These are phyloP conservation scores for Antennarius maculatus DNA, from an alignment of 2,797 vertebrate genomes.

Conservation along the genomic window DNA sequence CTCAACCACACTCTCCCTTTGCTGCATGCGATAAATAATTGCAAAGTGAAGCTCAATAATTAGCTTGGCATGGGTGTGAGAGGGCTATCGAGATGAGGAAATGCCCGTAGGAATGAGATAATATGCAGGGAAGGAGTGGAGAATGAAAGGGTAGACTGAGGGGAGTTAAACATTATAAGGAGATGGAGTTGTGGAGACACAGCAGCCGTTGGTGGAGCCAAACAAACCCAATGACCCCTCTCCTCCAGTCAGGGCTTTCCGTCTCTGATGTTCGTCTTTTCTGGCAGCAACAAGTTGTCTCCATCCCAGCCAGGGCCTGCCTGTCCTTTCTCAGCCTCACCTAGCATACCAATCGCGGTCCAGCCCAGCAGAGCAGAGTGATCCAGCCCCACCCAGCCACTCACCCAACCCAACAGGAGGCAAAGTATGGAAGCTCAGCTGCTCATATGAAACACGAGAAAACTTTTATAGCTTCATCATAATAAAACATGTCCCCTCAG, in stretches of 20 bases:
- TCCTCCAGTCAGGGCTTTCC: constrained; percentile 23
- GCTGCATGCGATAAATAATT: constrained; percentile 53
- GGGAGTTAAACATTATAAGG: constrained; percentile 35
- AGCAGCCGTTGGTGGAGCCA: constrained; percentile 41
- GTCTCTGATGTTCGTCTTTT: constrained; percentile 42
- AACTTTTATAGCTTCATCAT: constrained; percentile 63
- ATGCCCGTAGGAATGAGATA: constrained; percentile 39
- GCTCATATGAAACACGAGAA: constrained; percentile 58
- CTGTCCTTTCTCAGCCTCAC: constrained; percentile 48
- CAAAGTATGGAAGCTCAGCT: constrained; percentile 39
- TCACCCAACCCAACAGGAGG: constrained; percentile 53
- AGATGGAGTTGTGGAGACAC: constrained; percentile 38
- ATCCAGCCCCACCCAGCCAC: constrained; percentile 25
- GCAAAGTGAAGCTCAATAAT: constrained; percentile 47
- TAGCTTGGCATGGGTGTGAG: constrained; percentile 57
- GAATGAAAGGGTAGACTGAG: constrained; percentile 29
- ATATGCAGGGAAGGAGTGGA: constrained; percentile 25
- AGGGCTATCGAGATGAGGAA: constrained; percentile 43
- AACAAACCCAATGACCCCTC: constrained; percentile 64
- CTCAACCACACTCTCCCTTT: constrained; percentile 37
- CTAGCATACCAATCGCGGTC: constrained; percentile 42
- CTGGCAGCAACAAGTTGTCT: constrained; percentile 46
- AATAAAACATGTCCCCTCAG: constrained; percentile 41
- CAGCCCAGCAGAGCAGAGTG: constrained; percentile 24
- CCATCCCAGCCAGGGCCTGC: constrained; percentile 28